Evolutionary conservation across 2,797 vertebrate species (phyloP).

Genomic region (Semaprochilodus insignis): DNA sequence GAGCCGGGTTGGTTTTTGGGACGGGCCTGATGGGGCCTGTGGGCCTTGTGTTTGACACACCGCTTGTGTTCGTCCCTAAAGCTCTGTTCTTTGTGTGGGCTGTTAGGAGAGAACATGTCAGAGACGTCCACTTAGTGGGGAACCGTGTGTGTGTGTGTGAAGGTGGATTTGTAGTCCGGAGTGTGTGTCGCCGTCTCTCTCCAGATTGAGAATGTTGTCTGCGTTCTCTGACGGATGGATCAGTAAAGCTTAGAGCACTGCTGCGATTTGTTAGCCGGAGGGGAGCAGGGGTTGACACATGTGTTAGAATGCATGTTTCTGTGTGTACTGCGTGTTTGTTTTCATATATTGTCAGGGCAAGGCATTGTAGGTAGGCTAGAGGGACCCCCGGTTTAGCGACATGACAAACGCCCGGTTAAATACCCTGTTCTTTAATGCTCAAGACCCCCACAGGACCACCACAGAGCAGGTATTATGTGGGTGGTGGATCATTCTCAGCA

Average conservation of each 20-base stretch:
- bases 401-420: no score
- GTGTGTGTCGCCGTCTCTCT: constrained; percentile 51
- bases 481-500: no score
- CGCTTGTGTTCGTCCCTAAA: background rate
- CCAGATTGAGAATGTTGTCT: constrained; percentile 53
- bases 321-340: background rate
- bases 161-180: background rate
- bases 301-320: background rate
- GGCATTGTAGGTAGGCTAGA: no score
- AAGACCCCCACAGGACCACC: no score
- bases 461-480: no score
- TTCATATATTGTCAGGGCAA: background rate
- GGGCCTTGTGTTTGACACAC: no score
- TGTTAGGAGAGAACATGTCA: background rate
- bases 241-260: constrained; percentile 59
- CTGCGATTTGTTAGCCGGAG: constrained; percentile 61
- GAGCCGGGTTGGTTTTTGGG: no score
- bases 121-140: constrained; percentile 1
- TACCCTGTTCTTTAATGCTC: no score
- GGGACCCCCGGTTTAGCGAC: no score
- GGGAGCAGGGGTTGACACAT: background rate
- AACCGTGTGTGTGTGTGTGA: background rate
- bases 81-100: background rate
- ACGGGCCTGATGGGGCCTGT: no score
- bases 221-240: constrained; percentile 61